Conservation (phyloP, 2,888 invertebrate species). For the Andrena flavipes region DNA sequence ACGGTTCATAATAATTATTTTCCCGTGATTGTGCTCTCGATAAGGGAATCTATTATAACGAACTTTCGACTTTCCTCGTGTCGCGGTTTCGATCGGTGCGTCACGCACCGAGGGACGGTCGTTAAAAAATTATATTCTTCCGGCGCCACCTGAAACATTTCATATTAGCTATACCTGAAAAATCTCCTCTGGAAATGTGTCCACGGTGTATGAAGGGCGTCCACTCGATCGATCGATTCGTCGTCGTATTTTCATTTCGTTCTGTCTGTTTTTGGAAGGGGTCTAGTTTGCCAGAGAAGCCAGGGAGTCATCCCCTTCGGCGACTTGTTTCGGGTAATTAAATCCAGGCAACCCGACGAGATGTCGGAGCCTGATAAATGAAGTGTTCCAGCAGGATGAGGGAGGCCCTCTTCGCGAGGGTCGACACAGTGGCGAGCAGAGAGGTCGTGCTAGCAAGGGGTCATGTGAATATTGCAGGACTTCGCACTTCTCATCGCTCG, state of each 20-base stretch:
- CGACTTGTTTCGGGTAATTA: constrained; percentile 79
- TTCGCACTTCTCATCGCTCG: constrained; percentile 67
- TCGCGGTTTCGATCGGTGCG: background rate
- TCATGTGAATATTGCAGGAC: constrained; percentile 73
- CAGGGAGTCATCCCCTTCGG: constrained; percentile 65
- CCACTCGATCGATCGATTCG: constrained; percentile 35
- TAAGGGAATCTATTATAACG: constrained; percentile 45
- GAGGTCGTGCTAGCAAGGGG: constrained; percentile 62
- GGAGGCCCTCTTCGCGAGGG: constrained; percentile 60
- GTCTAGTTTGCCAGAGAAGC: constrained; percentile 56
- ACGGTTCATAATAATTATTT: constrained; percentile 62
- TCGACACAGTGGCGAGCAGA: constrained; percentile 55
- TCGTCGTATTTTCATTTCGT: constrained; percentile 60
- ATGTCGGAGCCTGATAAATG: constrained; percentile 80
- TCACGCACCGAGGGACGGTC: background rate
- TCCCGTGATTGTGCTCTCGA: constrained; percentile 41
- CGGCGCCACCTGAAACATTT: background rate
- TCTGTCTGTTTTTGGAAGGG: constrained; percentile 47
- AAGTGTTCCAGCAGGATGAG: constrained; percentile 71
- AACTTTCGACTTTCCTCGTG: constrained; percentile 13
- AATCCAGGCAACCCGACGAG: constrained; percentile 76
- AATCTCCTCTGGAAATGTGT: background rate
- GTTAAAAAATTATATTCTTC: background rate
- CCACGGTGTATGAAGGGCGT: constrained; percentile 13
- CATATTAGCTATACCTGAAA: background rate